Evolutionary conservation across 1,140 invertebrate genomes (phyloP).

Genomic region (Mya arenaria): DNA sequence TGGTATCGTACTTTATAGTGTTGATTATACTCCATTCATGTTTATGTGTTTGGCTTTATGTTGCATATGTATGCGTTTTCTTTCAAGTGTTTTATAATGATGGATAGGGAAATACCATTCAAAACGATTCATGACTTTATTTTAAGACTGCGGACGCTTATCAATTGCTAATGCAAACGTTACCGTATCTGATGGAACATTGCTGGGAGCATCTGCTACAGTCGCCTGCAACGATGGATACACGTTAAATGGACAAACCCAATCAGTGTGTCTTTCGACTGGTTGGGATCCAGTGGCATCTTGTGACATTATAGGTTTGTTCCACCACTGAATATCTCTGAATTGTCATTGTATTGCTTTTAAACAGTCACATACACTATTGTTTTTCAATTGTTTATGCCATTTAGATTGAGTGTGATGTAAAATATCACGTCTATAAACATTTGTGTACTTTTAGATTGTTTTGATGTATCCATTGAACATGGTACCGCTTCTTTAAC

Average conservation of each 20-base stretch:
- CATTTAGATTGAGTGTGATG: too few relatives aligned
- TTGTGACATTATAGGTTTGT: constrained; percentile 1
- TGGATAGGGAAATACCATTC: too few relatives aligned
- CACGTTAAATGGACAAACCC: background rate
- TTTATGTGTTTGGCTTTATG: too few relatives aligned
- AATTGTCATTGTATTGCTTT: too few relatives aligned
- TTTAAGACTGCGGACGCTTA: background rate
- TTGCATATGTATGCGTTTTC: too few relatives aligned
- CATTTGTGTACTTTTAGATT: background rate
- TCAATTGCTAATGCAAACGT: background rate
- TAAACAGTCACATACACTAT: too few relatives aligned
- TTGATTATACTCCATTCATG: too few relatives aligned
- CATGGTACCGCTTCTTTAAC: background rate
- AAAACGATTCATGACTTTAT: too few relatives aligned
- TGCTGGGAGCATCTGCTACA: background rate
- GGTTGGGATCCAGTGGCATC: background rate
- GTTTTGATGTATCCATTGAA: background rate
- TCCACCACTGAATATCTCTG: too few relatives aligned
- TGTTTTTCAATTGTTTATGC: too few relatives aligned
- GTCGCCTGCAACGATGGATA: background rate
- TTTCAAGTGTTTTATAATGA: too few relatives aligned
- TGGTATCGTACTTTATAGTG: background rate
- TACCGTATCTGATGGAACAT: background rate
- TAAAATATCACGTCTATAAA: too few relatives aligned
- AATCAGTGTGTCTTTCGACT: background rate